phyloP scores from a whole-genome alignment of 2,113 vertebrate genomes.

The Entosphenus tridentatus region DNA sequence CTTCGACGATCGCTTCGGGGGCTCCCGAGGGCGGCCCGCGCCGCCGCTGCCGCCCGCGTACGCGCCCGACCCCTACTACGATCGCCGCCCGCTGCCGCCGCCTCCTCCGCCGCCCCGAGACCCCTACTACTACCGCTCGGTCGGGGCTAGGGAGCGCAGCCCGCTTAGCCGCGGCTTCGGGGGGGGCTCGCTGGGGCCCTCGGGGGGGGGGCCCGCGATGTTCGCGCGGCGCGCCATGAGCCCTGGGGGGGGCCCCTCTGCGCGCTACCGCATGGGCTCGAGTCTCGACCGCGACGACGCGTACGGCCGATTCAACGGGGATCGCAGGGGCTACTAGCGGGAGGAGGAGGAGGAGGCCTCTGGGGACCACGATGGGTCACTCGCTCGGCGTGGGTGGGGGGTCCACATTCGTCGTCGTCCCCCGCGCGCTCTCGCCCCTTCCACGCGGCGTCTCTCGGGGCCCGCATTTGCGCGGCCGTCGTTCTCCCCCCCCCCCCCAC shows the following conservation, averaged over 20 bases:
- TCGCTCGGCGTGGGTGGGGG: no score
- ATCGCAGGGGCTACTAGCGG: neutral
- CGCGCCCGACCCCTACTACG: slow-evolving; percentile 4
- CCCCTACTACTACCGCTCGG: slow-evolving; percentile 4
- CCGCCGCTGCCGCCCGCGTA: slow-evolving; percentile 12
- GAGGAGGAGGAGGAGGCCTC: no score
- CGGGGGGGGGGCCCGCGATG: slow-evolving; percentile 10
- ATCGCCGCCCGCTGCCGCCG: slow-evolving; percentile 1
- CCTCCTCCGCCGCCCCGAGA: neutral
- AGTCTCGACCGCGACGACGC: slow-evolving; percentile 21
- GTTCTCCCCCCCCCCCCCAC: no score
- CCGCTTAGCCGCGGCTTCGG: neutral
- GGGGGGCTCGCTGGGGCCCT: neutral
- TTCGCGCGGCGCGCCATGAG: neutral
- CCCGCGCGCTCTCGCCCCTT: no score
- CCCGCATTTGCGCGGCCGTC: no score
- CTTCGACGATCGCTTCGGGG: no score
- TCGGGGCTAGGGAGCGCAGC: slow-evolving; percentile 1
- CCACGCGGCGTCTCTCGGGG: no score
- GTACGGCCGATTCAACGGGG: neutral
- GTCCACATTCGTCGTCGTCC: no score
- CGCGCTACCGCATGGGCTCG: slow-evolving; percentile 20
- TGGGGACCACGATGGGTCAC: no score
- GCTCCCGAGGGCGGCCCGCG: no score
- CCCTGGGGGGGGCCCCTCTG: slow-evolving; percentile 10